Base-by-base conservation (phyloP, 2,113 vertebrate genomes). In the Urocolius indicus region DNA sequence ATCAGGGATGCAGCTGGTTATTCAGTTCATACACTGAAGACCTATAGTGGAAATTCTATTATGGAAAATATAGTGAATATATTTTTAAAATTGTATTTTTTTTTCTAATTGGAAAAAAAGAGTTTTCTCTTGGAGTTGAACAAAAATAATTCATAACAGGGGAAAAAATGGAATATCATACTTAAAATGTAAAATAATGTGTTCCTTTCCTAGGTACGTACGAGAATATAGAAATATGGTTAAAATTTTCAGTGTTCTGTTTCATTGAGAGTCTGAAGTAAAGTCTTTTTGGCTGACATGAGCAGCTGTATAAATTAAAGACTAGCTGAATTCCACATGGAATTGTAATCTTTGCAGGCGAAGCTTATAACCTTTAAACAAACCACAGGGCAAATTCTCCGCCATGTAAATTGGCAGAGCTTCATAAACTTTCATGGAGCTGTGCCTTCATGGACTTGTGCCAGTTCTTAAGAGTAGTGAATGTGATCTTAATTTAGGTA, bases 301-400 rank as follows among this genome's bases (percentile, higher is more conserved):
- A 32, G 68, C 61, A 92, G 45, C 76, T 77, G 52, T 49, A 55
- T 59, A 30, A 96, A 93, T 77, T 63, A 84, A 68, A 94, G 66
- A 65, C 45, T 4, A 87, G 32, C 61, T 65, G 45, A 89, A 87
- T 89, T 91, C 94, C 81, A 41, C 2, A 0, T 68, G 91, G 81
- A 91, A 87, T 78, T 82, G 29, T 51, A 34, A 43, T 75, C 67
- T 85, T 89, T 84, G 36, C 66, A 83, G 78, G 78, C 20, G 66
- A 69, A 91, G 84, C 62, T 82, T 76, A 22, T 72, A 94, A 91
- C 84, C 91, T 93, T 92, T 95, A 83, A 93, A 83, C 58, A 92
- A 87, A 87, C 20, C 81, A 55, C 46, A 80, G 81, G 74, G 74
- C 67, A 57, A 41, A 41, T 82, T 87, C 87, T 85, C 27, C 94